These are phyloP conservation scores for Dinoponera quadriceps DNA, from an alignment of 1,140 invertebrate genomes.

Conservation along the genomic window DNA sequence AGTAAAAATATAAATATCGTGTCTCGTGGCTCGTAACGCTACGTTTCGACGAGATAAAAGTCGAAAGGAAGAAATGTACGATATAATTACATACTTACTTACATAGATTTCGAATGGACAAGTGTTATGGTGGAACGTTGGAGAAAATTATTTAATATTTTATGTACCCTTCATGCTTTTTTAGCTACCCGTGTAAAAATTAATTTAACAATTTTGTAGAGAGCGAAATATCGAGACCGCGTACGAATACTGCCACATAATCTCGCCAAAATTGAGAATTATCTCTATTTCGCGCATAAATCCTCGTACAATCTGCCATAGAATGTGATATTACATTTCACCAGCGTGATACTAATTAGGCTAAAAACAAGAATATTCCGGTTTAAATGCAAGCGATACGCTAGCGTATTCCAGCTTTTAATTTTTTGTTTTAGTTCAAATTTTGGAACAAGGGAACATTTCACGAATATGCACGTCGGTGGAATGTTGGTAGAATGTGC, in stretches of 20 bases:
- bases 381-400: background rate
- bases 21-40: background rate
- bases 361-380: conserved; percentile 40
- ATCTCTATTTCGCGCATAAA: conserved; percentile 33
- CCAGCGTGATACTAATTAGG: conserved; percentile 35
- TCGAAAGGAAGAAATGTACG: conserved; percentile 1
- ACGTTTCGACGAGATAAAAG: conserved; percentile 23
- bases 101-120: background rate
- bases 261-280: conserved; percentile 36
- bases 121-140: background rate
- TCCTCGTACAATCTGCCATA: conserved; percentile 4
- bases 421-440: background rate
- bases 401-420: background rate
- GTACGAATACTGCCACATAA: conserved; percentile 5
- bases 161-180: conserved; percentile 14
- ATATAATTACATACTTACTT: conserved; percentile 10
- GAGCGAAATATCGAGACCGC: background rate
- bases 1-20: conserved; percentile 43
- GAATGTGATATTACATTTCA: conserved; percentile 40
- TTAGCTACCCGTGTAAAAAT: conserved; percentile 47
- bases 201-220: conserved; percentile 24
- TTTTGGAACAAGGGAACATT: conserved; percentile 8
- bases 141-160: background rate
- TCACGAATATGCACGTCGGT: background rate
- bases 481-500: conserved; percentile 58